Evolutionary conservation across 2,888 invertebrate genomes (phyloP).

Genomic region (Patella depressa): DNA sequence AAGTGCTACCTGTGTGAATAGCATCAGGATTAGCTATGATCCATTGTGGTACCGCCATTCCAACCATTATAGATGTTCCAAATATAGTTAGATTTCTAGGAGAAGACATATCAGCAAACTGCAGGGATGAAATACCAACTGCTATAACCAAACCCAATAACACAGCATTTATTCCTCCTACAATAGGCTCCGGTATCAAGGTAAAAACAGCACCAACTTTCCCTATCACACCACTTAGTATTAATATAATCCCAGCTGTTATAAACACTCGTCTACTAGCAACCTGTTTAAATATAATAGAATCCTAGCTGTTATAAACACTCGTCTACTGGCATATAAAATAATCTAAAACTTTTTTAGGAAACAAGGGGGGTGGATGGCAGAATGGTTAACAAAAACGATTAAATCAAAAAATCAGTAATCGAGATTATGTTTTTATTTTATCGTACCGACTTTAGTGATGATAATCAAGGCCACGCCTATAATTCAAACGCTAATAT

Average conservation of each 20-base stretch:
- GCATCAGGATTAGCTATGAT: conserved; percentile 37
- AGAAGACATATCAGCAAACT: conserved; percentile 82
- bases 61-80: conserved; percentile 89
- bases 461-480: too few relatives aligned
- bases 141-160: conserved; percentile 66
- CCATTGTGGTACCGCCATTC: conserved; percentile 75
- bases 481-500: too few relatives aligned
- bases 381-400: neutral
- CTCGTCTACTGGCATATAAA: conserved; percentile 69
- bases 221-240: conserved; percentile 71
- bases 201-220: conserved; percentile 73
- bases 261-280: conserved; percentile 72
- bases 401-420: neutral
- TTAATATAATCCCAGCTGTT: conserved; percentile 70
- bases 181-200: conserved; percentile 73
- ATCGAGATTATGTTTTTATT: too few relatives aligned
- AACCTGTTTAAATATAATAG: conserved; percentile 62
- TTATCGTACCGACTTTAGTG: too few relatives aligned
- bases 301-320: conserved; percentile 71
- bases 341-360: conserved; percentile 66
- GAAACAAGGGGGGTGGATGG: neutral
- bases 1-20: conserved; percentile 57
- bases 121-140: conserved; percentile 65
- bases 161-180: conserved; percentile 68
- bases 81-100: conserved; percentile 90